Evolutionary conservation across 2,113 vertebrate genomes (phyloP), one percentile per base, ranked within the genome.

Genomic region (Perca flavescens): DNA sequence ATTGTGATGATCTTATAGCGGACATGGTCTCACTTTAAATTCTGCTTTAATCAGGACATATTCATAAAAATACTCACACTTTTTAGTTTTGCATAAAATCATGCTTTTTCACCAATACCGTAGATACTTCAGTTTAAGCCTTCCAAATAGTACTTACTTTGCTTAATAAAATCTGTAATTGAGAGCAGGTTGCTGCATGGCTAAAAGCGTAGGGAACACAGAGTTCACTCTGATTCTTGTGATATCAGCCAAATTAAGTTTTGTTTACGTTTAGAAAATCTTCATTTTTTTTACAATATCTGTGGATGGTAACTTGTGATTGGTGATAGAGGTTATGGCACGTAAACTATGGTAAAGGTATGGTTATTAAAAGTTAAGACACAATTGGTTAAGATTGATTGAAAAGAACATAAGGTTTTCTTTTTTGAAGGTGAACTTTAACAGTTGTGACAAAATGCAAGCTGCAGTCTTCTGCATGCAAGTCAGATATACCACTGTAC

Each of bases 381-480:
- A 9, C n/a, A 49, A 10, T 10, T 12, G 65, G 4, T n/a, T 53
- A 31, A 34, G 17, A 53, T 53, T 13, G 8, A 14, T 17, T 17
- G 17, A 25, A 52, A 50, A 50, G 47, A 49, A 25, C 13, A 8
- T 47, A 7, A 49, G 9, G 3, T 43, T 43, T 43, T 50, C 17
- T 11, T 22, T 46, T 10, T 25, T 10, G 25, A 21, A 53, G 19
- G 31, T 79, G 17, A 76, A 72, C 47, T 76, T 52, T 65, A 75
- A 65, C 43, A 60, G 21, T 28, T 71, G 53, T 60, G 16, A 28
- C 15, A 13, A 17, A 25, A 60, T 54, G 34, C 43, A 72, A 56
- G 31, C 62, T 64, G 21, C 66, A 61, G 40, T 40, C 60, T 19
- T 50, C 74, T 66, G 57, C 52, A 70, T 61, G 13, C 61, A 78